Conservation (phyloP, 2,888 invertebrate species). For the Acanthosepion lycidas region DNA sequence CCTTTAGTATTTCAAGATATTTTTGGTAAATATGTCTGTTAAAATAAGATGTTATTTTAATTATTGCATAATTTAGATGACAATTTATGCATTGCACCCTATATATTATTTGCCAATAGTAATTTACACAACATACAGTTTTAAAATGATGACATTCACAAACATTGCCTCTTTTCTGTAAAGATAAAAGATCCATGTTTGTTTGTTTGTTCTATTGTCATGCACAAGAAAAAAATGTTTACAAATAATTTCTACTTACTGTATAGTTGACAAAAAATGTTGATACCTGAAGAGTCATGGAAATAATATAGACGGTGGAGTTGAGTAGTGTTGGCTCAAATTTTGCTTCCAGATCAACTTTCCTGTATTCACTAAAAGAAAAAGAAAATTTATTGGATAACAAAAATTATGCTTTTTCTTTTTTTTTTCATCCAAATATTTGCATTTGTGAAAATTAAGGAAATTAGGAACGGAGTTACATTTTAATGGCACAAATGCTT, state of each 20-base stretch:
- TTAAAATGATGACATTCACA: too few relatives aligned
- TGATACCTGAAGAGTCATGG: conserved; percentile 96
- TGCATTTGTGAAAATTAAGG: conserved; percentile 61
- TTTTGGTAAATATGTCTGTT: too few relatives aligned
- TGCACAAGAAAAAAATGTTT: not conserved
- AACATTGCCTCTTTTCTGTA: too few relatives aligned
- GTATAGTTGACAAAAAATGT: conserved; percentile 99
- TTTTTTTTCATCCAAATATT: too few relatives aligned
- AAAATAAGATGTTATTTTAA: too few relatives aligned
- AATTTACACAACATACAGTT: too few relatives aligned
- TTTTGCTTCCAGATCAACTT: conserved; percentile 81
- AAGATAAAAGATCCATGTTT: too few relatives aligned
- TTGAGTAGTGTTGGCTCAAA: conserved; percentile 96
- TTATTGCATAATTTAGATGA: too few relatives aligned
- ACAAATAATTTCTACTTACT: conserved; percentile 78
- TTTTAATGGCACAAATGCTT: conserved; percentile 60
- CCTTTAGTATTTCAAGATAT: too few relatives aligned
- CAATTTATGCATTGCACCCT: too few relatives aligned
- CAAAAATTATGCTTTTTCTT: not conserved
- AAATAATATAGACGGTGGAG: conserved; percentile 98
- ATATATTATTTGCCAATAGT: too few relatives aligned
- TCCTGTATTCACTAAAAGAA: conserved; percentile 16
- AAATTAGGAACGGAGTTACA: conserved; percentile 78
- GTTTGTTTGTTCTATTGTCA: too few relatives aligned
- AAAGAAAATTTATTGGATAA: not conserved